These are phyloP conservation scores for Limosa lapponica DNA, from an alignment of 2,797 vertebrate species.

Conservation along the genomic window DNA sequence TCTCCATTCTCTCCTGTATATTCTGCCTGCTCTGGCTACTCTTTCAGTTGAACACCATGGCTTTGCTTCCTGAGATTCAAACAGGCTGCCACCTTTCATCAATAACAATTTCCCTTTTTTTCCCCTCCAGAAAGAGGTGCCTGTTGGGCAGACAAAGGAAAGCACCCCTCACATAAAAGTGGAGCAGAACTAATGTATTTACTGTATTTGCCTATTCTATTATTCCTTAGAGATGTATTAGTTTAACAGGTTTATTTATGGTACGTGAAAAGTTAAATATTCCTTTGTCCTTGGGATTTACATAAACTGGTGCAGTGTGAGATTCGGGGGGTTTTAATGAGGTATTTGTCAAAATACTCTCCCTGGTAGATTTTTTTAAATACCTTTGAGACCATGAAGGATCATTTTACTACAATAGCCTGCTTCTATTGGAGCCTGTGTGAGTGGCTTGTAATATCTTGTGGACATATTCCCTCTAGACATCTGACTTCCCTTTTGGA, in stretches of 20 bases:
- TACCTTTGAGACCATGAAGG: constrained; percentile 47
- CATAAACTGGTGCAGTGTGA: constrained; percentile 57
- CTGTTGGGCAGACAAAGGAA: constrained; percentile 42
- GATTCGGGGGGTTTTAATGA: constrained; percentile 57
- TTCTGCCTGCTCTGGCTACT: not conserved
- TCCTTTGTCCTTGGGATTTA: constrained; percentile 72
- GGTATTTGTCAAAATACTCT: constrained; percentile 60
- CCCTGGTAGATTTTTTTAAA: constrained; percentile 18
- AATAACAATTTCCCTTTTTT: not conserved
- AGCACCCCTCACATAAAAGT: constrained; percentile 64
- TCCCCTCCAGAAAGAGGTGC: not conserved
- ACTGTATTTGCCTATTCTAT: constrained; percentile 67
- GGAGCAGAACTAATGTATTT: constrained; percentile 76
- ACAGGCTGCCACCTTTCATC: constrained; percentile 23
- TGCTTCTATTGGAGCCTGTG: not conserved
- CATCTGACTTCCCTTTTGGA: not conserved
- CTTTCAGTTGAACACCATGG: not conserved
- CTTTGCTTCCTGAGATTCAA: constrained; percentile 13
- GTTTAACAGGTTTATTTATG: constrained; percentile 74
- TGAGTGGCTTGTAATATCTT: constrained; percentile 40
- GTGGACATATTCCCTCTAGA: not conserved
- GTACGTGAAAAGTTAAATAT: constrained; percentile 70
- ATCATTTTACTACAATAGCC: constrained; percentile 54
- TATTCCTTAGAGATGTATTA: constrained; percentile 70
- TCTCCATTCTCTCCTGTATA: not conserved